Percentiles rank a stretch among this genome's conserved stretches.
Evolutionary conservation across 2,888 invertebrate genomes (phyloP).

Genomic region (Caenorhabditis drosophilae): DNA sequence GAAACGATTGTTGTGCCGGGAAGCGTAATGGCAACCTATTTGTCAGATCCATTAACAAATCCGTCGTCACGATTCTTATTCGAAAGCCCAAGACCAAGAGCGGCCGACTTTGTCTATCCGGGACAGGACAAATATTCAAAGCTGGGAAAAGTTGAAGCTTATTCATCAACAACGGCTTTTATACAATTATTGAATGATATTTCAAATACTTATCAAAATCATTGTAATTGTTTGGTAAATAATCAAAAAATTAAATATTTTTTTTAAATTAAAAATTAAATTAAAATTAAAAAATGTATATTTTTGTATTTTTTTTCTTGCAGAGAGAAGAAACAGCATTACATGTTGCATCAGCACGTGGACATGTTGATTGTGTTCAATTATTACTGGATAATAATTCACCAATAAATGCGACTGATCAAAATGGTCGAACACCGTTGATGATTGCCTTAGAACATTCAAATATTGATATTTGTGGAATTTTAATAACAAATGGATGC

Average conservation of each 20-base stretch:
- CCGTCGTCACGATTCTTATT: conserved; percentile 35
- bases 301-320: conserved; percentile 15
- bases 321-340: conserved; percentile 74
- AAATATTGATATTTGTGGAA: conserved; percentile 73
- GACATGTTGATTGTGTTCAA: conserved; percentile 73
- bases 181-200: conserved; percentile 53
- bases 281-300: no score
- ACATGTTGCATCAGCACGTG: conserved; percentile 73
- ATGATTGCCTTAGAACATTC: conserved; percentile 74
- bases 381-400: conserved; percentile 73
- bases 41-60: conserved; percentile 47
- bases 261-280: neutral
- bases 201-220: conserved; percentile 13
- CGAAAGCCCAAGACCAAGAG: conserved; percentile 42
- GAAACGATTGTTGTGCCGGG: conserved; percentile 36
- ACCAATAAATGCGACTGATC: conserved; percentile 72
- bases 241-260: no score
- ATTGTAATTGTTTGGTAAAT: conserved; percentile 32
- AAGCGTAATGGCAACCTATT: conserved; percentile 40
- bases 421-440: conserved; percentile 74
- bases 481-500: conserved; percentile 76
- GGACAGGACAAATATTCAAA: conserved; percentile 25
- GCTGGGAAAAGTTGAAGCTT: conserved; percentile 46
- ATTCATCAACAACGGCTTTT: conserved; percentile 56
- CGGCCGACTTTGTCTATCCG: conserved; percentile 42